Base-by-base conservation (phyloP, 2,888 invertebrate genomes). In the Aporophyla nigra region DNA sequence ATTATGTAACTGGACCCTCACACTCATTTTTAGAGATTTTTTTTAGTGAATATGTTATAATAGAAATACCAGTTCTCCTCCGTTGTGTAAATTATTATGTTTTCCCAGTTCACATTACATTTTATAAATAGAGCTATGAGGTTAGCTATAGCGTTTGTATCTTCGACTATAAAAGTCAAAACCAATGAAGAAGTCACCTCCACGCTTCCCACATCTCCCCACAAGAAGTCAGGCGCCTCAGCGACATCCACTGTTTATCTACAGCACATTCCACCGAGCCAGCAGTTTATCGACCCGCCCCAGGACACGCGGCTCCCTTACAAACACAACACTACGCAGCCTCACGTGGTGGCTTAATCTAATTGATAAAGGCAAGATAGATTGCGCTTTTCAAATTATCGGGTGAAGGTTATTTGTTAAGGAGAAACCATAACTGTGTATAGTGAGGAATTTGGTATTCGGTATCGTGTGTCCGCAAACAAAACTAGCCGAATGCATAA, bases 241-340 rank as follows among this genome's bases (percentile, higher is more conserved):
- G 71, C 76, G 86, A 82, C 73, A 87, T 83, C 81, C 78, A 80
- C 77, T 88, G 88, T 90, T 90, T 90, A 85, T 82, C 85, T 82
- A 86, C 74, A 73, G 79, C 71, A 71, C 80, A 76, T 49, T 74
- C 71, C 43, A 84, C 88, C 80, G 86, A 76, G 76, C 77, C 82
- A 72, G 87, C 87, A 87, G 78, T 83, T 76, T 89, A 90, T 90
- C 81, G 90, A 90, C 89, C 86, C 75, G n/a, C 75, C 62, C 59
- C 75, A 72, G 69, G 85, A 81, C 76, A 82, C 79, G 69, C 68
- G 59, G 72, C 70, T 70, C 69, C 78, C 74, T 54, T 59, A 85
- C 80, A 83, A 69, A 76, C 49, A 67, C 66, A 67, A 19, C 53
- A 67, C 10, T 19, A 19, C 33, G 33, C 66, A 51, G 16, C 16